A percentile compares a stretch with the other conserved stretches of the same genome.
Conservation (phyloP, 92 coral and sea anemone genomes). For the Umimayanthus chanpuru region DNA sequence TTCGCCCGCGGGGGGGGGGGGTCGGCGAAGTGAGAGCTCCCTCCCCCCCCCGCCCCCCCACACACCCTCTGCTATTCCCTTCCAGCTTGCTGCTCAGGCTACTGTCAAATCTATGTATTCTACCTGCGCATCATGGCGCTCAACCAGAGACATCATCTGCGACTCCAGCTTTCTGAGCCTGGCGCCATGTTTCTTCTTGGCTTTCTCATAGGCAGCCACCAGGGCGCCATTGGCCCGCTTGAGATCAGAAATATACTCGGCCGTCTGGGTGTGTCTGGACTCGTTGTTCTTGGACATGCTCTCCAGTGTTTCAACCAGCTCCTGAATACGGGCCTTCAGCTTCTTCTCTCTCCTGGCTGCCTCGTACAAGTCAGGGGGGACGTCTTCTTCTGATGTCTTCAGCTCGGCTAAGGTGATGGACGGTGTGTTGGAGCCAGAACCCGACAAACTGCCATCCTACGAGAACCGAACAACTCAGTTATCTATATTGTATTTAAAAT, state of each 20-base stretch:
- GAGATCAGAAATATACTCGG: conserved; percentile 93
- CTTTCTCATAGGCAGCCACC: conserved; percentile 98
- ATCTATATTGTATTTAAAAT: background rate
- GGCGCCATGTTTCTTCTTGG: conserved; percentile 93
- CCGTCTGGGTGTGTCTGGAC: conserved; percentile 91
- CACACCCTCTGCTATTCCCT: too few species aligned
- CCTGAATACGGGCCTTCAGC: conserved; percentile 86
- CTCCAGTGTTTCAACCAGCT: conserved; percentile 91
- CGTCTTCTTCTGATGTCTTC: conserved; percentile 89
- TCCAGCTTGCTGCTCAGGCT: too few species aligned
- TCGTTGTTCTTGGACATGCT: conserved; percentile 93
- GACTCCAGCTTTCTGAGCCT: conserved; percentile 90
- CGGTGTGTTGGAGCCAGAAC: conserved; percentile 82
- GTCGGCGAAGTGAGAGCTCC: too few species aligned
- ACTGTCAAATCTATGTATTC: background rate
- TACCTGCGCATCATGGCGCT: conserved; percentile 96
- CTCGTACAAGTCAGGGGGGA: conserved; percentile 90
- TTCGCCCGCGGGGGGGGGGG: too few species aligned
- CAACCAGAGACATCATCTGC: conserved; percentile 98
- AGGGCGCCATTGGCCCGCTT: conserved; percentile 97
- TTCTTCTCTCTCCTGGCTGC: conserved; percentile 94
- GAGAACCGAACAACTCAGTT: background rate
- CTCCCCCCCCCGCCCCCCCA: too few species aligned
- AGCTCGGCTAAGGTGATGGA: conserved; percentile 91
- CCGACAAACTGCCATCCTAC: conserved; percentile 70